Base-by-base conservation (phyloP, 2,888 invertebrate genomes). In the Bombylius major region DNA sequence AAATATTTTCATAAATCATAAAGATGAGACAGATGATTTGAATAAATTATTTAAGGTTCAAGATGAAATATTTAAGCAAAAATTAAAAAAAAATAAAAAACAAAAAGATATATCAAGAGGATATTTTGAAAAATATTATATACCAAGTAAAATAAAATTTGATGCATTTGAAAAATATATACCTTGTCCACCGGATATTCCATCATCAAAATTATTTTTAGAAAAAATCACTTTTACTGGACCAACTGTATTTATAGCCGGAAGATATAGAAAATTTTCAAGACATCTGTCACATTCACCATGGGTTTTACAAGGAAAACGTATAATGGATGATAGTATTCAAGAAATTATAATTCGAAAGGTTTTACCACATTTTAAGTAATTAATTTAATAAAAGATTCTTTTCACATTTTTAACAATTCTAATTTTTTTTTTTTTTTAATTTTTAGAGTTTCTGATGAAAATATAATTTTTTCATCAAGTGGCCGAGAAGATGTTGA, bases 401-500 rank as follows among this genome's bases (percentile, higher is more conserved):
- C 8, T 46, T 39, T 42, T 42, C 23, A 23, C 23, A 23, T 23
- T 23, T 2, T 42, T 42, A 42, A 11, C 39, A 11, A 11, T 11
- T 36, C 5, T 5, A 36, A 6, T 34, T 34, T 34, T 34, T 34
- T 34, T 50, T 51, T 34, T 23, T 49, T 13, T 13, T 5, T 36
- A 3, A 42, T 12, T 61, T 62, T 9, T 52, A 68, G 67, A 9
- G 66, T 67, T 6, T 61, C 65, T 1, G 60, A 61, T 4, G 62
- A 66, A 4, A 70, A 68, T 36, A 73, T 83, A n/a, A 87, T 87
- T 67, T 92, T 97, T 75, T 82, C 89, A 62, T 83, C 95, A 4
- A 94, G 96, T 54, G 97, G 98, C 0, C 78, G 99, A 46, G 98
- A 99, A 75, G 99, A 99, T 75, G 91, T 96, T 0, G 99, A 99